Evolutionary conservation across 1,140 invertebrate genomes (phyloP).

Genomic region (Cotesia glomerata): DNA sequence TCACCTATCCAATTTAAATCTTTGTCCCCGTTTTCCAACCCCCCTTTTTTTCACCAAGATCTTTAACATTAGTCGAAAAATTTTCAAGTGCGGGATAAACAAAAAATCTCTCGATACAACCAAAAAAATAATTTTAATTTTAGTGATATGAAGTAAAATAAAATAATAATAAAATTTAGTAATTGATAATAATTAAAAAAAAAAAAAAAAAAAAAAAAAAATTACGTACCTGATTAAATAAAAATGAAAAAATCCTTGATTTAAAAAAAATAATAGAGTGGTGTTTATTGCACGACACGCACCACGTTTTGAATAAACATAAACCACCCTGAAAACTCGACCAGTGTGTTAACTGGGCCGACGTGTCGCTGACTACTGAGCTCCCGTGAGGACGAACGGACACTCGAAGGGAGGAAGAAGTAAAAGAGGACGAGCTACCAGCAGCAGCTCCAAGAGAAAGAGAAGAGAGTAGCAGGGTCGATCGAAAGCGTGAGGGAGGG

Average conservation of each 20-base stretch:
- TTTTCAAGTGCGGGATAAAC: not conserved
- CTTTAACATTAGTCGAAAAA: not conserved
- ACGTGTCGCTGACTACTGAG: constrained; percentile 53
- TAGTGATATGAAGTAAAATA: too few relatives aligned
- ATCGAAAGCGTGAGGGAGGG: constrained; percentile 53
- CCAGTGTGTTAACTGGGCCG: constrained; percentile 51
- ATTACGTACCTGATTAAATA: too few relatives aligned
- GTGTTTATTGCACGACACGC: constrained; percentile 10
- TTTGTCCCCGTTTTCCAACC: not conserved
- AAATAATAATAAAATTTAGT: too few relatives aligned
- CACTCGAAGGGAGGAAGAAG: constrained; percentile 10
- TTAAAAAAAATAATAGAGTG: too few relatives aligned
- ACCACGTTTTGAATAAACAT: constrained; percentile 13
- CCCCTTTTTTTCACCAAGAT: not conserved
- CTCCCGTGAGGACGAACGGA: constrained; percentile 33
- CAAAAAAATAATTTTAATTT: too few relatives aligned
- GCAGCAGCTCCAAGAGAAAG: not conserved
- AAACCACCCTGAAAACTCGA: constrained; percentile 49
- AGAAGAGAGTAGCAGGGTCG: constrained; percentile 33
- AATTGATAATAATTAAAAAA: too few relatives aligned
- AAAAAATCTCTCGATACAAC: not conserved
- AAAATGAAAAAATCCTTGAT: too few relatives aligned
- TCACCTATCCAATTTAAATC: not conserved
- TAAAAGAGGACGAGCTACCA: constrained; percentile 8
- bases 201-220: too few relatives aligned